phyloP scores from a whole-genome alignment of 2,797 vertebrate genomes.

The Hylomyscus alleni region DNA sequence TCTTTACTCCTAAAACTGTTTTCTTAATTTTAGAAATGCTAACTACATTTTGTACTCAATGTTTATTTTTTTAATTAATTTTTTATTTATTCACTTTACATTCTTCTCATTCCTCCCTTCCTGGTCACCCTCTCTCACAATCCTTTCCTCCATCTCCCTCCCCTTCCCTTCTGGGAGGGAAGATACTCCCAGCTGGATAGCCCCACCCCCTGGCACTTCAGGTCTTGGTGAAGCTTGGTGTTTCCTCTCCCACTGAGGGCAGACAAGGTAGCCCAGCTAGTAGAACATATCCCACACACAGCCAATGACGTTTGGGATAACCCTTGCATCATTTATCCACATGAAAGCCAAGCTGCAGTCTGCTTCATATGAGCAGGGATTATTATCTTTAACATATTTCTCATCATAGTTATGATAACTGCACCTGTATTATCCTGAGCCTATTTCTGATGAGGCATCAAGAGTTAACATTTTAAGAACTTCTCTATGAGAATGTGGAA shows the following conservation, averaged over 20 bases:
- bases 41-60: background rate
- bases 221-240: background rate
- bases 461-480: background rate
- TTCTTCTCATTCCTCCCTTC: background rate
- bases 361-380: background rate
- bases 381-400: background rate
- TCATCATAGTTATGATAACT: background rate
- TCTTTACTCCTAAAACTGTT: background rate
- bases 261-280: background rate
- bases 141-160: background rate
- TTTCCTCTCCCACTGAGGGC: background rate
- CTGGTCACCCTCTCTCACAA: background rate
- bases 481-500: background rate
- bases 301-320: background rate
- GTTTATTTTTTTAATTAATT: background rate
- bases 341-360: background rate
- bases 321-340: background rate
- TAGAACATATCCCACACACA: background rate
- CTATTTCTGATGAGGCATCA: background rate
- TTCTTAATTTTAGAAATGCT: background rate
- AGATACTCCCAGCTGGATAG: background rate
- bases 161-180: background rate
- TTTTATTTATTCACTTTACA: background rate
- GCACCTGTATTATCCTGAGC: background rate
- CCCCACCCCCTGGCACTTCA: background rate